Conservation (phyloP, 92 coral and sea anemone species). For the Chrysogorgia sp. region DNA sequence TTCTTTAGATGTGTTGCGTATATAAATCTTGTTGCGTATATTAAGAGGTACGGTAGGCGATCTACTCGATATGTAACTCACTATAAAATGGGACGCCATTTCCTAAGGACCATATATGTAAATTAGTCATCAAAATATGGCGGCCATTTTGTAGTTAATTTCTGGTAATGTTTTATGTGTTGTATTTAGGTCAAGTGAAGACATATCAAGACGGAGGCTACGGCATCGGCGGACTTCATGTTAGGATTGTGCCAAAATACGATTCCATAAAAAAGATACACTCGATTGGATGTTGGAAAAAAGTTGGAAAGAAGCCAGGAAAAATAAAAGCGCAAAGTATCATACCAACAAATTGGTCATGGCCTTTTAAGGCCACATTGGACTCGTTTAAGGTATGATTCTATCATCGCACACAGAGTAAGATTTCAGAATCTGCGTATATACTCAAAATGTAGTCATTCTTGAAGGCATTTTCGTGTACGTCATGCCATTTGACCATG, state of each 20-base stretch:
- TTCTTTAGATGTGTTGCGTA: too few species aligned
- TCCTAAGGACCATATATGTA: too few species aligned
- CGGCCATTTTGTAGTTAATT: too few species aligned
- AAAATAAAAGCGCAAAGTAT: conserved; percentile 12
- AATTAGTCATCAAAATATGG: too few species aligned
- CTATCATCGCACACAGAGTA: not conserved
- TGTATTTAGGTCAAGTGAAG: conserved; percentile 27
- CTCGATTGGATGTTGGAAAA: conserved; percentile 26
- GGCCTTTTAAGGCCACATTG: conserved; percentile 84
- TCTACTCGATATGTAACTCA: not conserved
- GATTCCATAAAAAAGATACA: conserved; percentile 12
- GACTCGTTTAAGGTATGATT: conserved; percentile 16
- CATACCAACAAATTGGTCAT: conserved; percentile 55
- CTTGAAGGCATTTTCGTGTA: too few species aligned
- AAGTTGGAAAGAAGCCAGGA: not conserved
- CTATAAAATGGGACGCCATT: too few species aligned
- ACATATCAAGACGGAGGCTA: conserved; percentile 17
- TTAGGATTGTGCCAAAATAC: conserved; percentile 17
- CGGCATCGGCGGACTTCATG: not conserved
- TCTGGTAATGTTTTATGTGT: not conserved
- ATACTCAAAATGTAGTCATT: too few species aligned
- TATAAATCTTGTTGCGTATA: not conserved
- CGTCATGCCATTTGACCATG: too few species aligned
- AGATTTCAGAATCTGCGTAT: too few species aligned
- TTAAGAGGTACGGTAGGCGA: too few species aligned